Evolutionary conservation across 1,140 invertebrate genomes (phyloP).

Genomic region (Drosophila teissieri): DNA sequence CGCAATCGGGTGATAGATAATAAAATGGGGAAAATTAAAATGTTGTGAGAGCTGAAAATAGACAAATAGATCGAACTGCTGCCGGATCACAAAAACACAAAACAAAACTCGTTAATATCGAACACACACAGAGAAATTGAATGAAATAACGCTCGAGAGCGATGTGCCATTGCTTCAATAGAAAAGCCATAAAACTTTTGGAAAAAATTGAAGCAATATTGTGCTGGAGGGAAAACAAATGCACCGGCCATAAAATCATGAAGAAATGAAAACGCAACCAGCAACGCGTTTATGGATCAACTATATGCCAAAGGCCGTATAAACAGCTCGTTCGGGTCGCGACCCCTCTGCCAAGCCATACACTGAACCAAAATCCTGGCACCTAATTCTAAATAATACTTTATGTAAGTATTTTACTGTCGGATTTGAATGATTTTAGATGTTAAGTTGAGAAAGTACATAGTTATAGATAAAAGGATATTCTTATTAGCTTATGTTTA

Average conservation of each 20-base stretch:
- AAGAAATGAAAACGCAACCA: constrained; percentile 56
- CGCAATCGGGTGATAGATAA: constrained; percentile 69
- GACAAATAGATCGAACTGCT: constrained; percentile 47
- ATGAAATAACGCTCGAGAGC: constrained; percentile 1
- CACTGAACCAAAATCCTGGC: constrained; percentile 2
- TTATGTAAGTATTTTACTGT: too few relatives aligned
- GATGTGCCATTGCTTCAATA: constrained; percentile 71
- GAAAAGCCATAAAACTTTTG: constrained; percentile 77
- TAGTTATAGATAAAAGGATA: too few relatives aligned
- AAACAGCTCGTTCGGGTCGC: constrained; percentile 15
- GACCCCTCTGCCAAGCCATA: constrained; percentile 5
- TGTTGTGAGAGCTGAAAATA: constrained; percentile 59
- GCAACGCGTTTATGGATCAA: constrained; percentile 42
- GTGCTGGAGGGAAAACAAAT: constrained; percentile 70
- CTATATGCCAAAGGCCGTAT: constrained; percentile 26
- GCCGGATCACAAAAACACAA: constrained; percentile 25
- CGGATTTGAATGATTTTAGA: too few relatives aligned
- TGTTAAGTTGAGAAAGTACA: too few relatives aligned
- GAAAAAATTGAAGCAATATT: constrained; percentile 72
- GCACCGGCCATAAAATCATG: constrained; percentile 61
- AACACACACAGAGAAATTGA: constrained; percentile 46
- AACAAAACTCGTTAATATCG: constrained; percentile 61
- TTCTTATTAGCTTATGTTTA: too few relatives aligned
- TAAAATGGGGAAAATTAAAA: constrained; percentile 57
- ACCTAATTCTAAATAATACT: rapidly evolving